Conservation (phyloP, 2,113 vertebrate species). For the Vombatus ursinus region DNA sequence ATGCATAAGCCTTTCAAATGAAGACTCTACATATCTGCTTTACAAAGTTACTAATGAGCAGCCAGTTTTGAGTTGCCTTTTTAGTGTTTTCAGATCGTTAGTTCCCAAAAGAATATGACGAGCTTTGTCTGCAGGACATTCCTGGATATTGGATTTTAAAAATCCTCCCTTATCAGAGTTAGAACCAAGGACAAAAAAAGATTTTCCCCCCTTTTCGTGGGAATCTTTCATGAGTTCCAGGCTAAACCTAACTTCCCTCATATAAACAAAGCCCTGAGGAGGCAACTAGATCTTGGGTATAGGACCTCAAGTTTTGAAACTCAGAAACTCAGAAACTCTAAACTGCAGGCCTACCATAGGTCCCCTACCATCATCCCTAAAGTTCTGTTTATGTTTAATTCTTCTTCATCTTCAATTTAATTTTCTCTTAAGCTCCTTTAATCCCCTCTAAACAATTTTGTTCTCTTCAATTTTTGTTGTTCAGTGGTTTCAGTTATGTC, state of each 20-base stretch:
- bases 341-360: neutral
- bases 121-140: neutral
- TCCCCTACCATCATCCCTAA: neutral
- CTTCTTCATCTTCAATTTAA: neutral
- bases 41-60: conserved; percentile 19
- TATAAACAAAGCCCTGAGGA: neutral
- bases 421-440: neutral
- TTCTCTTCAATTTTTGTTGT: neutral
- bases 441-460: neutral
- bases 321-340: neutral
- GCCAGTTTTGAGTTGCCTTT: neutral
- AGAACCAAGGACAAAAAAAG: neutral
- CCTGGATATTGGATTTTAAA: neutral
- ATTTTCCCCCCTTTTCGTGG: neutral
- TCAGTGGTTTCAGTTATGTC: neutral
- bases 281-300: neutral
- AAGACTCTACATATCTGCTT: conserved; percentile 6
- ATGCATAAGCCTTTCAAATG: conserved; percentile 21
- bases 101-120: neutral
- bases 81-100: neutral
- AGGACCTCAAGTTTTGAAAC: neutral
- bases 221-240: neutral
- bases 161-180: neutral
- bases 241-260: neutral
- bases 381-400: neutral